These are phyloP conservation scores for Myrmecophaga tridactyla DNA, from an alignment of 2,113 vertebrate genomes.

Conservation along the genomic window DNA sequence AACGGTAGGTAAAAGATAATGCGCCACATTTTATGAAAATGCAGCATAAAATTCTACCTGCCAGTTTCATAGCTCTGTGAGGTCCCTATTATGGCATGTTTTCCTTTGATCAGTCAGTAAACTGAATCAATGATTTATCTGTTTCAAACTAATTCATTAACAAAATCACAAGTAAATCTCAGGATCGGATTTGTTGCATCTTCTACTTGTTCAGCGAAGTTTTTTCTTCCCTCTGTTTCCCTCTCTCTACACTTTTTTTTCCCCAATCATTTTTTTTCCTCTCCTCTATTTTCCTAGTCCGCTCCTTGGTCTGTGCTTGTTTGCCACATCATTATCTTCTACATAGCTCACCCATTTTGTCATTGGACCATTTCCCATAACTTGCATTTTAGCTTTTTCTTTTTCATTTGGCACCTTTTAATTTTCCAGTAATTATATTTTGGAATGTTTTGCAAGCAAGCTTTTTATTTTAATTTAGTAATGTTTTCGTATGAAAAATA, in stretches of 20 bases:
- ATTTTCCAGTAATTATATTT: slow-evolving; percentile 24
- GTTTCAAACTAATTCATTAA: slow-evolving; percentile 4
- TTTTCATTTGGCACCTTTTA: slow-evolving; percentile 47
- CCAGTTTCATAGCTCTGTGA: background rate
- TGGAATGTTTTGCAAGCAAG: background rate
- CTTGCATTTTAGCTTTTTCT: background rate
- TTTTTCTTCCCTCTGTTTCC: background rate
- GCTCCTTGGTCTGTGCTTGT: background rate
- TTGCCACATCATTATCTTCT: slow-evolving; percentile 16
- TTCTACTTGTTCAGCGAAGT: background rate
- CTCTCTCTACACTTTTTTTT: background rate
- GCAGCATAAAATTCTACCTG: background rate
- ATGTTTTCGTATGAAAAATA: background rate
- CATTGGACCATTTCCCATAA: background rate
- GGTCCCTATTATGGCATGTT: background rate
- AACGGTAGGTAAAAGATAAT: background rate
- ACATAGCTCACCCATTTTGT: background rate
- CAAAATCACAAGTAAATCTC: background rate
- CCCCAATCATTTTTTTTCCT: background rate
- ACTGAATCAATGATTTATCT: background rate
- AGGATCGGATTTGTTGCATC: background rate
- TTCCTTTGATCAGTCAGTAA: background rate
- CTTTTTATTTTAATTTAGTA: background rate
- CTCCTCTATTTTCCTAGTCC: background rate
- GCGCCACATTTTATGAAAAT: background rate